These are phyloP conservation scores for Arge pagana DNA, from an alignment of 2,888 invertebrate genomes.

Conservation along the genomic window DNA sequence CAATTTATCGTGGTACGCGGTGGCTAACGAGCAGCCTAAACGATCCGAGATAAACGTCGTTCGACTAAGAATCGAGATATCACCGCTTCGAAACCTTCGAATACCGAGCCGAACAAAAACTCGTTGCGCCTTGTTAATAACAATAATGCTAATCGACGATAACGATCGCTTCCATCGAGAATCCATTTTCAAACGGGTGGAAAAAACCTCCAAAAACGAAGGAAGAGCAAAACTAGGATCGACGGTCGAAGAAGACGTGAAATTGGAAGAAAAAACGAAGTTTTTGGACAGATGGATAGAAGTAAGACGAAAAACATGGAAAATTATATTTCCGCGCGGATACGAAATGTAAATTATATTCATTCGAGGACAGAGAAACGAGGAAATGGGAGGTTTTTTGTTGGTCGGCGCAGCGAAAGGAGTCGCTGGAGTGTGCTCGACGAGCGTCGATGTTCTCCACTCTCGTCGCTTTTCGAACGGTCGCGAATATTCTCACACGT, in stretches of 20 bases:
- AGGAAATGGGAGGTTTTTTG: too few species aligned
- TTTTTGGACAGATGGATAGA: too few species aligned
- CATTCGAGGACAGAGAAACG: too few species aligned
- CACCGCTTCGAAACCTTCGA: too few species aligned
- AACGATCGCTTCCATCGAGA: not conserved
- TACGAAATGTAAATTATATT: too few species aligned
- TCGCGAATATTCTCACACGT: not conserved
- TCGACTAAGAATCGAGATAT: conserved; percentile 29
- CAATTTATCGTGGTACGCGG: conserved; percentile 43
- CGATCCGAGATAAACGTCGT: conserved; percentile 32
- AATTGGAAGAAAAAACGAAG: not conserved
- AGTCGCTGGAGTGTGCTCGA: too few species aligned
- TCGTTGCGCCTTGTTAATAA: too few species aligned
- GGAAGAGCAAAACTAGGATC: too few species aligned
- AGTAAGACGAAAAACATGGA: too few species aligned
- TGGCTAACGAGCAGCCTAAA: conserved; percentile 36
- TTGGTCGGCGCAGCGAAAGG: too few species aligned
- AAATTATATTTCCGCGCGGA: too few species aligned
- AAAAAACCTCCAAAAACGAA: too few species aligned
- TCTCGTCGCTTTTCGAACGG: not conserved
- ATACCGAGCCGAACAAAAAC: not conserved
- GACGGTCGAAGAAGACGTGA: not conserved
- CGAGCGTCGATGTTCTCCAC: not conserved
- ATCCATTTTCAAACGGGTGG: not conserved
- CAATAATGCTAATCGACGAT: not conserved